These are phyloP conservation scores for Gymnorhina tibicen DNA, from an alignment of 2,113 vertebrate species.

Conservation along the genomic window DNA sequence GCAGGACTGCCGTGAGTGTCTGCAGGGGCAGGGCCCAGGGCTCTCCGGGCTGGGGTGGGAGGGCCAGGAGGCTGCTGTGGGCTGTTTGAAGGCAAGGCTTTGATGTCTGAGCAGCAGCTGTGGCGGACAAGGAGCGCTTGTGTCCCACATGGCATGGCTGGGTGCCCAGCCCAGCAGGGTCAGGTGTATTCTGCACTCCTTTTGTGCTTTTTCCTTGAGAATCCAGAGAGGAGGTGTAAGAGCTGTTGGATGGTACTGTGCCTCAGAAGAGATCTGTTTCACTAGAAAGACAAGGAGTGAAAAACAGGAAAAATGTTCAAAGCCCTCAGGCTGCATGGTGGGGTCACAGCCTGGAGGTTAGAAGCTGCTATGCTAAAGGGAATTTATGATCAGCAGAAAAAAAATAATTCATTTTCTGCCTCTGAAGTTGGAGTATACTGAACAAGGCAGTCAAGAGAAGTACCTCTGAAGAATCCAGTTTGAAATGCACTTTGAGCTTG, in stretches of 20 bases:
- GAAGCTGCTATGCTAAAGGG: conserved; percentile 5
- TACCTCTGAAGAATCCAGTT: conserved; percentile 18
- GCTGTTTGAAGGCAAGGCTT: neutral
- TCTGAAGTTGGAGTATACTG: conserved; percentile 4
- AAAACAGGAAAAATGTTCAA: conserved; percentile 11
- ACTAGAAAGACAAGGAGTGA: neutral
- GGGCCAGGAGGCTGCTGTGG: neutral
- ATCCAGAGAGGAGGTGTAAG: neutral
- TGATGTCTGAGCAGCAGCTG: neutral
- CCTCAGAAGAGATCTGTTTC: neutral
- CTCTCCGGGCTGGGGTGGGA: neutral
- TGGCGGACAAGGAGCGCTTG: neutral
- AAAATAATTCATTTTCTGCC: conserved; percentile 6
- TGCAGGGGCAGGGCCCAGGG: neutral
- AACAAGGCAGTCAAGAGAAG: conserved; percentile 17
- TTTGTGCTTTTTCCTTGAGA: neutral
- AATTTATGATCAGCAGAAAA: conserved; percentile 33
- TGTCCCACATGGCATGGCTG: neutral
- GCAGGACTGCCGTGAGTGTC: conserved; percentile 89
- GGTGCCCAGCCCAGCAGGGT: neutral
- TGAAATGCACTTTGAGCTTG: conserved; percentile 47
- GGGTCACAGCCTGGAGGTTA: conserved; percentile 12
- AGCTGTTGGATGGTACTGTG: neutral
- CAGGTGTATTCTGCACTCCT: neutral
- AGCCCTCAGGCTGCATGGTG: neutral